These are phyloP conservation scores for Tichodroma muraria DNA, from an alignment of 2,113 vertebrate genomes.

Conservation along the genomic window DNA sequence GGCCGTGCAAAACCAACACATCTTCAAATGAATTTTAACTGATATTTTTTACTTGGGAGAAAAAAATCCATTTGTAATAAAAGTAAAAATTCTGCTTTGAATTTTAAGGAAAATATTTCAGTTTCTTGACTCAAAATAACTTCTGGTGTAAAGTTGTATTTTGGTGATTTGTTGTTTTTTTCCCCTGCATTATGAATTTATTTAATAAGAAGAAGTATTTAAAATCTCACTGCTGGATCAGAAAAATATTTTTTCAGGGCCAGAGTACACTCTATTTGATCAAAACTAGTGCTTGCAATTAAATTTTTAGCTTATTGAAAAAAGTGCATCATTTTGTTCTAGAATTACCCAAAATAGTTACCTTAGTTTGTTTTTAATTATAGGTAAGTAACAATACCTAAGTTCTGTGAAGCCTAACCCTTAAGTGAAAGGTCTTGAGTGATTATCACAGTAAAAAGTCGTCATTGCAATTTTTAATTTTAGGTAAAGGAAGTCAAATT, in stretches of 20 bases:
- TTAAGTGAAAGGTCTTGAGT: neutral
- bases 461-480: neutral
- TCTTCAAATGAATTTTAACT: neutral
- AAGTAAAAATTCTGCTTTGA: neutral
- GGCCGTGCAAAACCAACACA: neutral
- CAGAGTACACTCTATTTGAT: neutral
- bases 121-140: neutral
- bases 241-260: neutral
- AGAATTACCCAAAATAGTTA: neutral
- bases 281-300: neutral
- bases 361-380: neutral
- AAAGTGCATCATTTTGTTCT: neutral
- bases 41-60: neutral
- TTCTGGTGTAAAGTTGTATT: neutral
- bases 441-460: neutral
- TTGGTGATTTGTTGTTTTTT: neutral
- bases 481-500: neutral
- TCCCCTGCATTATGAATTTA: neutral
- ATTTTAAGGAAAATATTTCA: neutral
- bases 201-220: neutral
- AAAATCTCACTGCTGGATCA: neutral
- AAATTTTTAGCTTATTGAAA: neutral
- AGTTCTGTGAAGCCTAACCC: neutral
- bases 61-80: neutral
- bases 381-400: neutral